Conservation (phyloP, 2,888 invertebrate genomes). For the Zonitis immaculata region DNA sequence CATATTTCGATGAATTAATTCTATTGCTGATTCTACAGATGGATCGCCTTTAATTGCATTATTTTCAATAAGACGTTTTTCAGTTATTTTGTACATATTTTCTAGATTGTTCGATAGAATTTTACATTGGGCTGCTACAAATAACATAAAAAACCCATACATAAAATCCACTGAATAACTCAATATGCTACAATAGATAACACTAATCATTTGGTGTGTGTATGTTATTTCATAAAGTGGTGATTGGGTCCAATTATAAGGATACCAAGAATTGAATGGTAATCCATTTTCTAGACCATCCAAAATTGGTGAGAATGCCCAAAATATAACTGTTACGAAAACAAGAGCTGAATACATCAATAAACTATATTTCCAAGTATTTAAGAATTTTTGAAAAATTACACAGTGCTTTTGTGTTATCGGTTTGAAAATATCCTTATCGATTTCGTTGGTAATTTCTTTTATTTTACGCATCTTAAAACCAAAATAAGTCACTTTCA, state of each 20-base stretch:
- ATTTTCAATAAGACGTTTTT: background rate
- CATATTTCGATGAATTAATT: background rate
- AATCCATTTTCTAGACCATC: conserved; percentile 1
- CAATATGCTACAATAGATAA: background rate
- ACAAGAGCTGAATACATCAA: background rate
- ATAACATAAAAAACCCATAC: background rate
- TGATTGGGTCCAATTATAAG: conserved; percentile 1
- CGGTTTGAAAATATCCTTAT: background rate
- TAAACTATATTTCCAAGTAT: background rate
- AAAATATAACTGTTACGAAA: background rate
- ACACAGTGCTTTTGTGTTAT: background rate
- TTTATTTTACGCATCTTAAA: background rate
- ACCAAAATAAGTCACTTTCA: background rate
- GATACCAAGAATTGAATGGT: conserved; percentile 11
- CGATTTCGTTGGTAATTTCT: background rate
- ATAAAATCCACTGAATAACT: background rate
- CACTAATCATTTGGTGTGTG: conserved; percentile 11
- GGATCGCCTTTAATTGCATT: background rate
- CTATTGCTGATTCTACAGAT: background rate
- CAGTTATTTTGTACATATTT: conserved; percentile 1
- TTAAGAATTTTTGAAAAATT: background rate
- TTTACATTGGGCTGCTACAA: background rate
- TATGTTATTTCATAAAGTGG: conserved; percentile 13
- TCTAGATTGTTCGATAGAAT: background rate
- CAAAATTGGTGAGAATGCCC: conserved; percentile 4